These are phyloP conservation scores for Theocolax elegans DNA, from an alignment of 1,140 invertebrate species.

Conservation along the genomic window DNA sequence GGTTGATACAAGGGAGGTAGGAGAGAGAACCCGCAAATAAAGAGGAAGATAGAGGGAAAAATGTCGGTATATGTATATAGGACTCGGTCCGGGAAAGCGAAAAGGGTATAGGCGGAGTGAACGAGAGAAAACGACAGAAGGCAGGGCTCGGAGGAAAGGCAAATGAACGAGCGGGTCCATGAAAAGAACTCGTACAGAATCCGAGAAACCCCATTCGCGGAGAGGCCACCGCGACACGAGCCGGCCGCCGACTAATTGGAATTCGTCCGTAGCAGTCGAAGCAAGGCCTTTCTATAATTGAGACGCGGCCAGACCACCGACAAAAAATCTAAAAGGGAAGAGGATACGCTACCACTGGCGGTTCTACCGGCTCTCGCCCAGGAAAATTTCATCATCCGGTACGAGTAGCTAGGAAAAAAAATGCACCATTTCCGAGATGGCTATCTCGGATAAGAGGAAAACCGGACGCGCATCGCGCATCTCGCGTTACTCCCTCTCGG, in stretches of 20 bases:
- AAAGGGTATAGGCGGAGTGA: neutral
- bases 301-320: constrained; percentile 60
- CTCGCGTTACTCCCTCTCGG: constrained; percentile 26
- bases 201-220: constrained; percentile 67
- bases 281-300: constrained; percentile 69
- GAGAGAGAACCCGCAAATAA: constrained; percentile 25
- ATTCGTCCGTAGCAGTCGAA: constrained; percentile 68
- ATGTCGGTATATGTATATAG: neutral
- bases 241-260: constrained; percentile 67
- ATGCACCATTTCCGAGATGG: neutral
- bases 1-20: constrained; percentile 18
- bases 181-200: constrained; percentile 69
- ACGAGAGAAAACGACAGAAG: constrained; percentile 29
- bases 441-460: neutral
- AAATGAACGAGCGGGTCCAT: constrained; percentile 65
- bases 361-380: constrained; percentile 51
- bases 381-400: constrained; percentile 50
- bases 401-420: neutral
- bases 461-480: neutral
- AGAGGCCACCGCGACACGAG: constrained; percentile 60
- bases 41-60: constrained; percentile 24
- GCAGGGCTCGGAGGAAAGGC: constrained; percentile 60
- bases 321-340: constrained; percentile 57
- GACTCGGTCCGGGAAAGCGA: neutral
- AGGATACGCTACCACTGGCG: constrained; percentile 45